These are phyloP conservation scores for Ischnura elegans DNA, from an alignment of 2,888 invertebrate genomes.

Conservation along the genomic window DNA sequence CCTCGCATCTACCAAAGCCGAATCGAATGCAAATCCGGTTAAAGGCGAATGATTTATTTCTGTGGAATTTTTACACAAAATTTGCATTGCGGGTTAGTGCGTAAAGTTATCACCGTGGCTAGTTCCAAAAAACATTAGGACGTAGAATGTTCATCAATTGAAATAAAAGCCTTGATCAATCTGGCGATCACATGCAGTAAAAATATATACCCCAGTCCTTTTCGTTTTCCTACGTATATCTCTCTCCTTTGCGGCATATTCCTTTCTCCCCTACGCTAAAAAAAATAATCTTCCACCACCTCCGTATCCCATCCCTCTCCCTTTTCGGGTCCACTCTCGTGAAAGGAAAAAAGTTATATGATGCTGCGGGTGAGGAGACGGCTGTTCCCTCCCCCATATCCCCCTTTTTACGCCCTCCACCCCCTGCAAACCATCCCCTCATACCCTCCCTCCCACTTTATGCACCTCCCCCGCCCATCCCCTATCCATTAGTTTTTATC, in stretches of 20 bases:
- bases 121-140: no score
- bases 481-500: not conserved
- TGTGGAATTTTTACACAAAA: no score
- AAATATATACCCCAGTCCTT: no score
- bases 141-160: no score
- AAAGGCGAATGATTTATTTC: no score
- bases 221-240: not conserved
- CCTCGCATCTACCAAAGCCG: no score
- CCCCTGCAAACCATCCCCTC: not conserved
- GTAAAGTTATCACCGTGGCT: no score
- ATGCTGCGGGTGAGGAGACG: not conserved
- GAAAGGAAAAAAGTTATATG: conserved; percentile 23
- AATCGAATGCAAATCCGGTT: no score
- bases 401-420: not conserved
- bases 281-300: not conserved
- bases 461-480: no score
- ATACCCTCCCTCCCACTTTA: not conserved
- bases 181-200: no score
- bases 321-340: not conserved
- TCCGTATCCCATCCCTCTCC: not conserved
- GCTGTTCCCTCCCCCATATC: not conserved
- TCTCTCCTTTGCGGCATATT: not conserved
- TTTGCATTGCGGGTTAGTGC: no score
- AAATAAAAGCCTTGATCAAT: no score
- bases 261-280: not conserved